A percentile compares a stretch with the other conserved stretches of the same genome.
These are phyloP conservation scores for Pelagia noctiluca DNA, from an alignment of 30 jellyfish, hydroid and myxozoan genomes.

Conservation along the genomic window DNA sequence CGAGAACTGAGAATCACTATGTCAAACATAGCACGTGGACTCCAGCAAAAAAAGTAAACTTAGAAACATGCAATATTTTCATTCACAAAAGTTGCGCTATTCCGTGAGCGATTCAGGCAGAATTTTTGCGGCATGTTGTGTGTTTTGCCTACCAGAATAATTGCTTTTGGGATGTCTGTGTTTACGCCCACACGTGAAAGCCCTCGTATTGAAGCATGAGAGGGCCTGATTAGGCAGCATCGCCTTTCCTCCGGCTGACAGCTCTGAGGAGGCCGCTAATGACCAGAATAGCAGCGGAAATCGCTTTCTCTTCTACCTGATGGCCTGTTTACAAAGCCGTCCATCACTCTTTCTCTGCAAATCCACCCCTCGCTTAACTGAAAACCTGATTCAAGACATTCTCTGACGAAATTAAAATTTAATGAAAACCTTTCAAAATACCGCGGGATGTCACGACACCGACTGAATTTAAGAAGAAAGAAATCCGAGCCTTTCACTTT, in stretches of 20 bases:
- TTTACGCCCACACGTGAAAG: slow-evolving; percentile 47
- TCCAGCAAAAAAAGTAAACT: too few relatives aligned
- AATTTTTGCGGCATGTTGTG: slow-evolving; percentile 9
- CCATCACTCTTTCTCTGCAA: slow-evolving; percentile 33
- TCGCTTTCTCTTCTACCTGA: slow-evolving; percentile 56
- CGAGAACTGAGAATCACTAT: too few relatives aligned
- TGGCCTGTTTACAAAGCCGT: slow-evolving; percentile 50
- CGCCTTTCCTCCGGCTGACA: slow-evolving; percentile 49
- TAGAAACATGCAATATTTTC: too few relatives aligned
- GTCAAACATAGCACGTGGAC: too few relatives aligned
- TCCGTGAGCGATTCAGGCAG: slow-evolving; percentile 3
- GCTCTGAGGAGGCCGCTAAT: slow-evolving; percentile 48
- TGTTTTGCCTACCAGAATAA: not conserved
- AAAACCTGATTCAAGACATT: slow-evolving; percentile 5
- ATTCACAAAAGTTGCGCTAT: too few relatives aligned
- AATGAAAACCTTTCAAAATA: slow-evolving; percentile 14
- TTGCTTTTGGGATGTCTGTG: not conserved
- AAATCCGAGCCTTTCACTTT: slow-evolving; percentile 10
- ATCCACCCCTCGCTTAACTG: slow-evolving; percentile 47
- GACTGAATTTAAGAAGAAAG: not conserved
- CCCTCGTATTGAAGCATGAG: slow-evolving; percentile 31
- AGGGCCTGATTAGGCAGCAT: not conserved
- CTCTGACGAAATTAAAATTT: slow-evolving; percentile 36
- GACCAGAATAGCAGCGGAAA: slow-evolving; percentile 60
- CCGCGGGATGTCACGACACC: slow-evolving; percentile 7